A percentile compares a stretch with the other conserved stretches of the same genome.
These are phyloP conservation scores for Otus scops DNA, from an alignment of 2,797 vertebrate genomes.

Conservation along the genomic window DNA sequence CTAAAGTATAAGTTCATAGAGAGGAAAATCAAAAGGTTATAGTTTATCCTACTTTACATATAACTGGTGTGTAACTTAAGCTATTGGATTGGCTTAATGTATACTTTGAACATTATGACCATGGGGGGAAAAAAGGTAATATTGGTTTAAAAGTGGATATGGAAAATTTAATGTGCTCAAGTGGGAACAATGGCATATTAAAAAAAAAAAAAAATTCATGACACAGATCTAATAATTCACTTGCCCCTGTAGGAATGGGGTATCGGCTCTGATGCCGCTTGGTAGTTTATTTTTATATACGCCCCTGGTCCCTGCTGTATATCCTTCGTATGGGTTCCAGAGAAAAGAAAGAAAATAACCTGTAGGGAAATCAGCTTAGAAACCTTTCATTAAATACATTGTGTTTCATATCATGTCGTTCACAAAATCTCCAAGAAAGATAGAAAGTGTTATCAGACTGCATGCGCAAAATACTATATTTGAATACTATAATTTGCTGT, in stretches of 20 bases:
- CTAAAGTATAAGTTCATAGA: conserved; percentile 36
- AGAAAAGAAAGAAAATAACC: conserved; percentile 82
- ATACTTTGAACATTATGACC: conserved; percentile 74
- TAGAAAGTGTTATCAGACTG: conserved; percentile 76
- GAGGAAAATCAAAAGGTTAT: conserved; percentile 67
- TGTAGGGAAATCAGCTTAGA: conserved; percentile 81
- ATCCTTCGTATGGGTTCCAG: conserved; percentile 77
- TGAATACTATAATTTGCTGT: conserved; percentile 81
- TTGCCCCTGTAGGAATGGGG: conserved; percentile 77
- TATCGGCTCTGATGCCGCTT: conserved; percentile 76
- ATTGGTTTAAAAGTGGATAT: conserved; percentile 79
- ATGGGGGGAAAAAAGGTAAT: conserved; percentile 73
- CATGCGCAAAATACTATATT: conserved; percentile 75
- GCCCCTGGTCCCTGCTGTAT: conserved; percentile 77
- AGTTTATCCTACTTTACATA: conserved; percentile 72
- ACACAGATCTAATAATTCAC: conserved; percentile 83
- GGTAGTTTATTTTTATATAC: conserved; percentile 83
- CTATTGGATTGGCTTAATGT: conserved; percentile 74
- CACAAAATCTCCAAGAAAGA: conserved; percentile 77
- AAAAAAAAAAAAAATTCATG: conserved; percentile 77
- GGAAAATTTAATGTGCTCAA: conserved; percentile 79
- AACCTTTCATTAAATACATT: conserved; percentile 83
- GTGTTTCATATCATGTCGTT: conserved; percentile 77
- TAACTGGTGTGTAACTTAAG: conserved; percentile 70
- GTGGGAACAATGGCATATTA: conserved; percentile 82